A percentile compares a stretch with the other conserved stretches of the same genome.
Evolutionary conservation across 2,888 invertebrate genomes (phyloP).

Genomic region (Rhaphigaster nebulosa): DNA sequence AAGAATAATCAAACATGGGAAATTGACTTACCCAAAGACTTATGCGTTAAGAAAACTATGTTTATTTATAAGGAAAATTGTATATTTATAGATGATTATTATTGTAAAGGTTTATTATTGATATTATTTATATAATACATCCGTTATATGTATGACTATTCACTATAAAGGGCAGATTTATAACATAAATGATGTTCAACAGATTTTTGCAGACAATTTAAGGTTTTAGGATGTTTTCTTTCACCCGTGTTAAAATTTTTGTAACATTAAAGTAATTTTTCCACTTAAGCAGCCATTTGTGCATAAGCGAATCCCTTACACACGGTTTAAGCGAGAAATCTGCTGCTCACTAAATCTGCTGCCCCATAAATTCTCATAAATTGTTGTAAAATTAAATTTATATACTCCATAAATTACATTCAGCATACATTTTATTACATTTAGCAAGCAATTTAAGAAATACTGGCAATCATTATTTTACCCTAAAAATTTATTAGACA

Average conservation of each 20-base stretch:
- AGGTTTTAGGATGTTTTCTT: background rate
- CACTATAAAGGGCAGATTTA: too few relatives aligned
- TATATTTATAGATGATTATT: too few relatives aligned
- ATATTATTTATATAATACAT: too few relatives aligned
- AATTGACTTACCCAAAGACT: too few relatives aligned
- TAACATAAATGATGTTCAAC: background rate
- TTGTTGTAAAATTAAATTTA: background rate
- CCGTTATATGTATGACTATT: too few relatives aligned
- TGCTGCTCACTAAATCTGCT: background rate
- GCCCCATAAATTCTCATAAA: background rate
- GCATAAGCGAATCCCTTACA: conserved; percentile 21
- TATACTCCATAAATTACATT: background rate
- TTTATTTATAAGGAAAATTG: too few relatives aligned
- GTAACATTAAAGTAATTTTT: conserved; percentile 30
- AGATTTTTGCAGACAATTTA: background rate
- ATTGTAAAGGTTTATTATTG: too few relatives aligned
- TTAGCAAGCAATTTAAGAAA: too few relatives aligned
- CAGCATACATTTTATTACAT: background rate
- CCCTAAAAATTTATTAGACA: too few relatives aligned
- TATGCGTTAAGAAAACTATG: too few relatives aligned
- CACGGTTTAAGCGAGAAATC: background rate
- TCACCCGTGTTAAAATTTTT: background rate
- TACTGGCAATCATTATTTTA: too few relatives aligned
- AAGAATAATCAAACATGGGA: too few relatives aligned
- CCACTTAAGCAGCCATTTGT: conserved; percentile 22